Evolutionary conservation across 2,888 invertebrate species (phyloP), one percentile per base, ranked within the genome.

Genomic region (Drosophila kokeensis): DNA sequence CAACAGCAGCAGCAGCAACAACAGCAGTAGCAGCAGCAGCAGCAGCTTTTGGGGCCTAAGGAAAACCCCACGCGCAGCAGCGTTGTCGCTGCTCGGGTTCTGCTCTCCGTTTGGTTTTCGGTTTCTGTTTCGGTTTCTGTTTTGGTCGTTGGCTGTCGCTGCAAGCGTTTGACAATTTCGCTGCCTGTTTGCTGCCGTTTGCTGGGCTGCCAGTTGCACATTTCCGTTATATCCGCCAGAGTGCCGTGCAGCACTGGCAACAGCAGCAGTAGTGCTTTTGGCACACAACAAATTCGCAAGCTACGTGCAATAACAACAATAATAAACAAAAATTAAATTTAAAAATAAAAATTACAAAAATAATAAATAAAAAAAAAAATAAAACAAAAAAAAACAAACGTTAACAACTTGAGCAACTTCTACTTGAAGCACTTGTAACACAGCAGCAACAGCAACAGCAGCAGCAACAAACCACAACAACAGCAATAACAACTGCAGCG

Each of bases 171-270:
- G 85, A 85, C 88, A 85, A 86, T 83, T 85, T 88, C 75, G 83
- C 76, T 85, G 83, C 75, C 69, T 73, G 70, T 79, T 76, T 69
- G 78, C 68, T 77, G 73, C 79, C 52, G 64, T 50, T 66, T 52
- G 67, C 48, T 53, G 65, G 60, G 67, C 81, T 81, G 89, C 87
- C 89, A 85, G 89, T 85, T 85, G 89, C 85, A 88, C 89, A 85
- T 85, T 85, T 85, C 85, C 85, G 85, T 85, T 85, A 85, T 88
- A 83, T 83, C 82, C 84, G 87, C 74, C 89, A 83, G 82, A 83
- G 79, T 66, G 83, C 81, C 81, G 75, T 78, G 81, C 82, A 83
- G 73, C 79, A 80, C 61, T 63, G 18, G 60, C 57, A 76, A 58
- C 55, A 49, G 48, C 48, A 65, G 38, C 70, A 55, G 48, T 32